These are phyloP conservation scores for Drosophila mulleri DNA, from an alignment of 2,888 invertebrate species.

Conservation along the genomic window DNA sequence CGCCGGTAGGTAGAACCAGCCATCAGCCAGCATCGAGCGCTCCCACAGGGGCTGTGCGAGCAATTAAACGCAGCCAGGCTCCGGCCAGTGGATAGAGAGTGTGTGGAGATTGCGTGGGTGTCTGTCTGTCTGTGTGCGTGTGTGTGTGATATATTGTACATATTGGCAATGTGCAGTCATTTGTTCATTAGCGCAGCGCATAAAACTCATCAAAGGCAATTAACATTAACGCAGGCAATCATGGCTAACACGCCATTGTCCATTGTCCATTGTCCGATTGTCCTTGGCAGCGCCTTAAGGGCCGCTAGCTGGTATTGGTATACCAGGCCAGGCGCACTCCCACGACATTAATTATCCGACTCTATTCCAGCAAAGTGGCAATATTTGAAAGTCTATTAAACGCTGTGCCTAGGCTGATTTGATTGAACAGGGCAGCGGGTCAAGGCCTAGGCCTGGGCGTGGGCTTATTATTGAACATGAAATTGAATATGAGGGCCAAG, in stretches of 20 bases:
- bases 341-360: conserved; percentile 74
- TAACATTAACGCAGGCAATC: conserved; percentile 80
- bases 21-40: conserved; percentile 14
- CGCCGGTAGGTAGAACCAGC: conserved; percentile 13
- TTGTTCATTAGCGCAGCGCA: conserved; percentile 79
- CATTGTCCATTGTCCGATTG: conserved; percentile 11
- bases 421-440: conserved; percentile 41
- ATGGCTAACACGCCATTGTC: conserved; percentile 28
- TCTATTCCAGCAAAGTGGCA: conserved; percentile 68
- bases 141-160: conserved; percentile 42
- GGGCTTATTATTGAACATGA: conserved; percentile 73
- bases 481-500: conserved; percentile 66
- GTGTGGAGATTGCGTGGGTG: background rate
- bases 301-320: conserved; percentile 19
- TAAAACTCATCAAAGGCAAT: conserved; percentile 81
- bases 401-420: conserved; percentile 54
- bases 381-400: conserved; percentile 79
- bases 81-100: background rate
- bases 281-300: conserved; percentile 56
- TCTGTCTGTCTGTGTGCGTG: conserved; percentile 38
- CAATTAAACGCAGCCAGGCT: conserved; percentile 57
- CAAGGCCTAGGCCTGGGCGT: conserved; percentile 20
- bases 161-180: conserved; percentile 75
- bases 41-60: conserved; percentile 31
- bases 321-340: conserved; percentile 41